Percentiles rank a stretch among this genome's conserved stretches.
Evolutionary conservation across 2,888 invertebrate species (phyloP).

Genomic region (Hirtodrosophila cameraria): DNA sequence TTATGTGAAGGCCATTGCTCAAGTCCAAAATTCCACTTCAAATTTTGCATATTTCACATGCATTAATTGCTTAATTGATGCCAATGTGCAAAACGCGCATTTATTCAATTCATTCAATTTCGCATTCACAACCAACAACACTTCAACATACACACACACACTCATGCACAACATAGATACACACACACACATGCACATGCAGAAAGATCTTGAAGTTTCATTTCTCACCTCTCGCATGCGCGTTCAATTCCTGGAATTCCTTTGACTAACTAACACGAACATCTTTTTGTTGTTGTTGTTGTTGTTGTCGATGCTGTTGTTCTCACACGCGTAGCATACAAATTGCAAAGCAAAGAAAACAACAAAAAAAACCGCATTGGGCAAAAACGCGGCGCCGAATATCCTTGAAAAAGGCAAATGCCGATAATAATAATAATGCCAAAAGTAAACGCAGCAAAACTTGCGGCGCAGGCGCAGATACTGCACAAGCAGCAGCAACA

Average conservation of each 20-base stretch:
- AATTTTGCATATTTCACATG: slow-evolving; percentile 56
- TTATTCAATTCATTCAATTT: slow-evolving; percentile 74
- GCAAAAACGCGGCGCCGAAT: slow-evolving; percentile 62
- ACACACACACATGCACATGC: neutral
- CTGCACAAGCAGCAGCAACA: slow-evolving; percentile 49
- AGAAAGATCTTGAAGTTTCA: slow-evolving; percentile 52
- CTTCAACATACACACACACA: slow-evolving; percentile 12
- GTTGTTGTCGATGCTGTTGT: slow-evolving; percentile 21
- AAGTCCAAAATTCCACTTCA: slow-evolving; percentile 32
- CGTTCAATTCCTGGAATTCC: slow-evolving; percentile 73
- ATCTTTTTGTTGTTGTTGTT: slow-evolving; percentile 29
- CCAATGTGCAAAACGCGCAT: slow-evolving; percentile 59
- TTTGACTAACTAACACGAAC: slow-evolving; percentile 75
- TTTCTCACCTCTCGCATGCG: slow-evolving; percentile 69
- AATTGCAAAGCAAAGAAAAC: slow-evolving; percentile 48
- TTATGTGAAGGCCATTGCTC: slow-evolving; percentile 20
- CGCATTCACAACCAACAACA: slow-evolving; percentile 39
- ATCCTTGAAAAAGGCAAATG: slow-evolving; percentile 73
- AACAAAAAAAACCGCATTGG: slow-evolving; percentile 1
- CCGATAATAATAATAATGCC: slow-evolving; percentile 60
- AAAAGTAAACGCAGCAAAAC: slow-evolving; percentile 51
- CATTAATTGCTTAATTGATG: slow-evolving; percentile 77
- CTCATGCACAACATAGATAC: neutral
- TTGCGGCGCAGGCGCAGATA: slow-evolving; percentile 59
- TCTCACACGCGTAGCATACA: slow-evolving; percentile 74